Percentiles rank a stretch among this genome's conserved stretches.
Evolutionary conservation across 2,888 invertebrate species (phyloP).

Genomic region (Ariolimax columbianus): DNA sequence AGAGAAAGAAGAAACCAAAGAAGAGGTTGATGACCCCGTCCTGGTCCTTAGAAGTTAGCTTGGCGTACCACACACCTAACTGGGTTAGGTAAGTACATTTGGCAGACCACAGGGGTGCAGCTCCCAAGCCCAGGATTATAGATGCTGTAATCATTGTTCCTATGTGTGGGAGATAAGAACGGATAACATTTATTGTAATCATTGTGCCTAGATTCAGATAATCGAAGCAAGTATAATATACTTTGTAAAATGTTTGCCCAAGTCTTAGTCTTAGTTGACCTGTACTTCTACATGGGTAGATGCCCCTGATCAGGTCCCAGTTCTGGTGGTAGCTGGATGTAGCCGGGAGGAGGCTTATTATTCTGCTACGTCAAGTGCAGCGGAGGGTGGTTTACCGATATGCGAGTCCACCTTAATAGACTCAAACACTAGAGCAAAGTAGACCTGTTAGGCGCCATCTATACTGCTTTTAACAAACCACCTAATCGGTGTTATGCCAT

Average conservation of each 20-base stretch:
- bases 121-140: constrained; percentile 94
- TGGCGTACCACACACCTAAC: constrained; percentile 90
- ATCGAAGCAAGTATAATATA: not conserved
- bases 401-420: no score
- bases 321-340: no score
- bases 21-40: constrained; percentile 96
- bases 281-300: no score
- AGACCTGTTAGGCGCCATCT: no score
- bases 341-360: no score
- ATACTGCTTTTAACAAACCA: no score
- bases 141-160: constrained; percentile 87
- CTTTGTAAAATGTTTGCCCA: not conserved
- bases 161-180: not conserved
- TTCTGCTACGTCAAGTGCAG: no score
- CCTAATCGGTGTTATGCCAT: no score
- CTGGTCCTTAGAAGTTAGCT: constrained; percentile 86
- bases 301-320: no score
- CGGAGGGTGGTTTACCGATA: no score
- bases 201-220: not conserved
- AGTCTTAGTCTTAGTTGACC: no score
- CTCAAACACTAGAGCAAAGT: no score
- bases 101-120: constrained; percentile 99
- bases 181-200: not conserved
- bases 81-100: constrained; percentile 95
- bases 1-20: constrained; percentile 98